Evolutionary conservation across 2,797 vertebrate genomes (phyloP).

Genomic region (Phrynocephalus vlangalii): DNA sequence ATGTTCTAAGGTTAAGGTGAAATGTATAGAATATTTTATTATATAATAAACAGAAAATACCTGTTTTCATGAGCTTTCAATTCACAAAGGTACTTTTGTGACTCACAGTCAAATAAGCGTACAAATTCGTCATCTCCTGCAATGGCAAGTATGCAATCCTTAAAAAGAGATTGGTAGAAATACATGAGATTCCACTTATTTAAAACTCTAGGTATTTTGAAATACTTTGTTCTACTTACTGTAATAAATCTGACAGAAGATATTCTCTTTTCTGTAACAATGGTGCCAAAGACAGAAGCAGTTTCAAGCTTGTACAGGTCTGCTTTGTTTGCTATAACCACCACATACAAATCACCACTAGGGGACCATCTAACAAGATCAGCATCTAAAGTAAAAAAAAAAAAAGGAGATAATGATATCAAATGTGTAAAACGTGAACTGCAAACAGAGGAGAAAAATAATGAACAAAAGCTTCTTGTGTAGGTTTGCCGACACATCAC

Average conservation of each 20-base stretch:
- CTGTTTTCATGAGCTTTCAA: conserved; percentile 96
- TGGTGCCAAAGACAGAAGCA: conserved; percentile 84
- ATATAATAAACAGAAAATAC: conserved; percentile 71
- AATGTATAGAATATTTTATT: background rate
- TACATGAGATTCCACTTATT: background rate
- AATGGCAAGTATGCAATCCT: conserved; percentile 88
- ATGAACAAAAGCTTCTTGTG: too few species aligned
- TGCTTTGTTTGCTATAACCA: conserved; percentile 82
- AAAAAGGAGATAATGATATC: conserved; percentile 11
- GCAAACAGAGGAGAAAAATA: background rate
- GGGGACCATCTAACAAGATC: conserved; percentile 95
- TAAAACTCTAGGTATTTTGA: background rate
- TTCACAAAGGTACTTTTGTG: conserved; percentile 85
- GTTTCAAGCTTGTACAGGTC: conserved; percentile 89
- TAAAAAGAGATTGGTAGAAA: conserved; percentile 45
- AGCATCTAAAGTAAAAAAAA: conserved; percentile 81
- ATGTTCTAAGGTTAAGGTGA: background rate
- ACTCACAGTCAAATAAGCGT: conserved; percentile 84
- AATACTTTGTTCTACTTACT: conserved; percentile 78
- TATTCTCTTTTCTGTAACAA: conserved; percentile 87
- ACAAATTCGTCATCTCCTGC: conserved; percentile 91
- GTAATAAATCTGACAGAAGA: conserved; percentile 89
- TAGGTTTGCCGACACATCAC: too few species aligned
- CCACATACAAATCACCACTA: conserved; percentile 86
- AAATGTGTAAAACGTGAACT: background rate